Evolutionary conservation across 1,140 invertebrate genomes (phyloP).

Genomic region (Trigoniulus corallinus): DNA sequence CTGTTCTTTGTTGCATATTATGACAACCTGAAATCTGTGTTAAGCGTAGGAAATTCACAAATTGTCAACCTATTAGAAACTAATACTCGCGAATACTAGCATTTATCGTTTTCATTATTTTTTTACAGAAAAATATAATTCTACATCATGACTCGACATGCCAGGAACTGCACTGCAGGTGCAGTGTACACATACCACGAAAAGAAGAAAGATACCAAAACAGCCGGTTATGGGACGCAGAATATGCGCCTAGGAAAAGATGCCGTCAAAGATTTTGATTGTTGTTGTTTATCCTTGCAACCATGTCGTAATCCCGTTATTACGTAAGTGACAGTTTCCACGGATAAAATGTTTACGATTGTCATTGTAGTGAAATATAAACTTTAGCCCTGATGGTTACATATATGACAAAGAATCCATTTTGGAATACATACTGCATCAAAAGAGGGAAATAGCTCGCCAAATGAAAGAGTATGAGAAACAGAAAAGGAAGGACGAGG

Average conservation of each 20-base stretch:
- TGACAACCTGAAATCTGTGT: too few relatives aligned
- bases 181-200: conserved; percentile 98
- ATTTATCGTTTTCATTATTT: too few relatives aligned
- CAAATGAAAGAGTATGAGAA: conserved; percentile 89
- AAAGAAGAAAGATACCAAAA: conserved; percentile 84
- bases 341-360: neutral
- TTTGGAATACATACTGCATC: conserved; percentile 83
- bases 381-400: conserved; percentile 65
- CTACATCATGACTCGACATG: conserved; percentile 74
- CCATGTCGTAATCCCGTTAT: conserved; percentile 80
- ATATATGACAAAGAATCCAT: conserved; percentile 97
- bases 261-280: conserved; percentile 95
- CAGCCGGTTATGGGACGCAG: conserved; percentile 79
- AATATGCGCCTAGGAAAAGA: conserved; percentile 79
- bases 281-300: conserved; percentile 90
- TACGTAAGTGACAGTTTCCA: conserved; percentile 38
- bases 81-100: too few relatives aligned
- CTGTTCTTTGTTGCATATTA: too few relatives aligned
- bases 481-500: conserved; percentile 55
- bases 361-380: neutral
- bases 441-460: conserved; percentile 79
- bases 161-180: conserved; percentile 92
- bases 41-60: too few relatives aligned
- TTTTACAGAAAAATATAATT: too few relatives aligned
- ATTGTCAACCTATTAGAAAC: too few relatives aligned